These are phyloP conservation scores for Paralichthys olivaceus DNA, from an alignment of 2,113 vertebrate species.

Conservation along the genomic window DNA sequence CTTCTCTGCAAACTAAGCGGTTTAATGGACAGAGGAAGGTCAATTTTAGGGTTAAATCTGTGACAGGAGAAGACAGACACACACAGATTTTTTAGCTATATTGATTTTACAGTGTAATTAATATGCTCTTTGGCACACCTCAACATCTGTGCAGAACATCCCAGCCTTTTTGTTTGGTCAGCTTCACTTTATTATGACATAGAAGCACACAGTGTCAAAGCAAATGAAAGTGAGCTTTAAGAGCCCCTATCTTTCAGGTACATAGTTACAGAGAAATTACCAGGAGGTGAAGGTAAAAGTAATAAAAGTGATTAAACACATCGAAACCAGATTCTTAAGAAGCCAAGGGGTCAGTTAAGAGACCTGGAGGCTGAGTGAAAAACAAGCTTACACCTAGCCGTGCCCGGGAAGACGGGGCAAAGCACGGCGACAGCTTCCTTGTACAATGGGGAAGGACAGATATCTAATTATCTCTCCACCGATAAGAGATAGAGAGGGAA, in stretches of 20 bases:
- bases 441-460: slow-evolving; percentile 34
- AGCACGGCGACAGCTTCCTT: slow-evolving; percentile 26
- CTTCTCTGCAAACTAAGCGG: slow-evolving; percentile 64
- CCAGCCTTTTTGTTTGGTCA: background rate
- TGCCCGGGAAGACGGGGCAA: slow-evolving; percentile 21
- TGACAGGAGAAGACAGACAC: background rate
- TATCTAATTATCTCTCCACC: slow-evolving; percentile 26
- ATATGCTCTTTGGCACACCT: background rate
- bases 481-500: slow-evolving; percentile 40
- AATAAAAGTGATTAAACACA: slow-evolving; percentile 41
- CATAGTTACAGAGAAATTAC: background rate
- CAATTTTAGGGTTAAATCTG: slow-evolving; percentile 40
- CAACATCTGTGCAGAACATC: slow-evolving; percentile 35
- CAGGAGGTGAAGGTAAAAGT: slow-evolving; percentile 16
- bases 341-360: slow-evolving; percentile 48
- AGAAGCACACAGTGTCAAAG: background rate
- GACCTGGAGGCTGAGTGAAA: slow-evolving; percentile 22
- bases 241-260: background rate
- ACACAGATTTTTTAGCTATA: slow-evolving; percentile 21
- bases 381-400: slow-evolving; percentile 18
- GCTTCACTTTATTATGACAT: background rate
- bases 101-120: slow-evolving; percentile 25
- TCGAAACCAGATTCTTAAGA: slow-evolving; percentile 1
- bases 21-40: slow-evolving; percentile 63
- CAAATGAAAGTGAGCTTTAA: background rate